Base-by-base conservation (phyloP, 2,888 invertebrate genomes). In the Catocala fraxini region DNA sequence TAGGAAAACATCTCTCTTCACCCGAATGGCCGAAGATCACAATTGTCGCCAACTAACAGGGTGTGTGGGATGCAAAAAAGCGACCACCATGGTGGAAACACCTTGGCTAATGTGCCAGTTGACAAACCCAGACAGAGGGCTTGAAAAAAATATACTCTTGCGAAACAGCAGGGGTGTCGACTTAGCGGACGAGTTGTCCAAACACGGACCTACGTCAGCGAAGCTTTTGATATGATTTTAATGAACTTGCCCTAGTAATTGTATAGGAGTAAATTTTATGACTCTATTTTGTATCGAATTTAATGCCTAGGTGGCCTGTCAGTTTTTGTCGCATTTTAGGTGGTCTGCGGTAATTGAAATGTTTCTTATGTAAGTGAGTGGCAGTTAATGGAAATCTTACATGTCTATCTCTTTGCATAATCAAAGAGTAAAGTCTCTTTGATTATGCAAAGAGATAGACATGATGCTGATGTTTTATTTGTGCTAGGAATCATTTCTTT, bases 41-140 rank as follows among this genome's bases (percentile, higher is more conserved):
- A 86, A 92, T 92, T 93, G 93, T 93, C 93, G 90, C 88, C 93
- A 92, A 94, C 93, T 92, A 93, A 92, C 91, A 84, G 86, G 67
- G 80, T 80, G 82, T 77, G 77, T 77, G 73, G 72, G 73, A 68
- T 78, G 41, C 45, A 58, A 85, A 90, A 92, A 92, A 92, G 70
- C 71, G 93, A 91, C 93, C 93, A 92, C 93, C 93, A 77, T 77
- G 76, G 85, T 83, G 86, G 82, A 82, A 87, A 92, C 91, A 93
- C 91, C 92, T 91, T 91, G 90, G 89, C 82, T 93, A 93, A 93
- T 92, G 92, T 93, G 89, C 80, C 84, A 90, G 92, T 88, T 93
- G 93, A 93, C 92, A 91, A 86, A 88, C 89, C 83, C 79, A 88
- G 88, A 82, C 83, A 80, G 69, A 80, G 73, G 79, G 75, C 69